Conservation (phyloP, 2,797 vertebrate genomes). For the Sebastiscus albofasciatus region DNA sequence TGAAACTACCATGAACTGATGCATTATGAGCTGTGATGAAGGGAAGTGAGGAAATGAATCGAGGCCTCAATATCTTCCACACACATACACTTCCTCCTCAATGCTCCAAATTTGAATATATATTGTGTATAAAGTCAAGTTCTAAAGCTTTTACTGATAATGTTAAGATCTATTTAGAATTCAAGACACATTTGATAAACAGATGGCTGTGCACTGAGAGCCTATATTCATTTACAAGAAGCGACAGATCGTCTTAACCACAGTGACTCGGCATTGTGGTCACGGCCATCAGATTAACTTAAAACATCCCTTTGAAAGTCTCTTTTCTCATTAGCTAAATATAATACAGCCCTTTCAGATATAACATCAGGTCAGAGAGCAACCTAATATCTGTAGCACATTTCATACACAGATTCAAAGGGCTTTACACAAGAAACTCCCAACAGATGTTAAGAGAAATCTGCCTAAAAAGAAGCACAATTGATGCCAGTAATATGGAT, state of each 20-base stretch:
- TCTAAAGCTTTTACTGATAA: neutral
- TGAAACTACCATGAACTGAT: neutral
- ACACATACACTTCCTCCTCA: too few relatives aligned
- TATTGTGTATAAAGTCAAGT: neutral
- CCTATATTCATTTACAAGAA: neutral
- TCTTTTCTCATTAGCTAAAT: neutral
- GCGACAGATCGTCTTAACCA: neutral
- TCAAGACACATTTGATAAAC: neutral
- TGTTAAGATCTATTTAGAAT: neutral
- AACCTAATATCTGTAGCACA: neutral
- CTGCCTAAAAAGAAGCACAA: too few relatives aligned
- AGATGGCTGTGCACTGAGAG: neutral
- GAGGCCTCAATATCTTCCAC: neutral
- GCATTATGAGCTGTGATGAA: neutral
- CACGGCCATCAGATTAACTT: neutral
- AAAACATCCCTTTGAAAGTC: neutral
- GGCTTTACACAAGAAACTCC: neutral
- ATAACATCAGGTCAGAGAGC: neutral
- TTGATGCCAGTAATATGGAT: neutral
- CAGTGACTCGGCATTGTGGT: neutral
- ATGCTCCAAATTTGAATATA: neutral
- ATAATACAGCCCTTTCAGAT: neutral
- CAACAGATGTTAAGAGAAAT: neutral
- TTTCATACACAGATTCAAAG: neutral
- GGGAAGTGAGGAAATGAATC: neutral